Percentiles rank a stretch among this genome's conserved stretches.
Conservation (phyloP, 2,888 invertebrate genomes). For the Autographa gamma region DNA sequence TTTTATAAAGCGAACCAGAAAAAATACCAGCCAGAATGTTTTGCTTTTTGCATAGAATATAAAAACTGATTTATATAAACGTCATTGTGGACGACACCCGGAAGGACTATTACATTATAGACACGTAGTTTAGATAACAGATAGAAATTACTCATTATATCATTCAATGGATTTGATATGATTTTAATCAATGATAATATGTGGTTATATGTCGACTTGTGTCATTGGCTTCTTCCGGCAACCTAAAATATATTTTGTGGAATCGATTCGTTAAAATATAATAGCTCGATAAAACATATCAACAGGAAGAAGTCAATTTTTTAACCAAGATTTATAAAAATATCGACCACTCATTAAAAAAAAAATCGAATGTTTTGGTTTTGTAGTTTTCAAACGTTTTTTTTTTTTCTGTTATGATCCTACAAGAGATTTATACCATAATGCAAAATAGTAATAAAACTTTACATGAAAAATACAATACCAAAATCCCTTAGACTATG, state of each 20-base stretch:
- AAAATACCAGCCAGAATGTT: not conserved
- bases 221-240: not conserved
- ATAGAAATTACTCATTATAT: conserved; percentile 16
- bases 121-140: conserved; percentile 33
- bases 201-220: not conserved
- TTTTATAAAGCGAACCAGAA: not conserved
- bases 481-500: not conserved
- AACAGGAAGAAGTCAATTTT: too few relatives aligned
- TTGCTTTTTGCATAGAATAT: not conserved
- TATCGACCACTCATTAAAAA: too few relatives aligned
- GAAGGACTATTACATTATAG: conserved; percentile 27
- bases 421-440: too few relatives aligned
- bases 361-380: too few relatives aligned
- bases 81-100: conserved; percentile 14
- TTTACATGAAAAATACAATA: not conserved
- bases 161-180: conserved; percentile 13
- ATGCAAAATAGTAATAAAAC: too few relatives aligned
- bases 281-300: too few relatives aligned
- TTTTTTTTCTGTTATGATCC: too few relatives aligned
- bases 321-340: too few relatives aligned
- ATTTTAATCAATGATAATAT: conserved; percentile 13
- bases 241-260: not conserved
- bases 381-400: too few relatives aligned
- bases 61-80: conserved; percentile 8
- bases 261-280: not conserved